Conservation (phyloP, 1,140 invertebrate genomes). For the Piezodorus guildinii region DNA sequence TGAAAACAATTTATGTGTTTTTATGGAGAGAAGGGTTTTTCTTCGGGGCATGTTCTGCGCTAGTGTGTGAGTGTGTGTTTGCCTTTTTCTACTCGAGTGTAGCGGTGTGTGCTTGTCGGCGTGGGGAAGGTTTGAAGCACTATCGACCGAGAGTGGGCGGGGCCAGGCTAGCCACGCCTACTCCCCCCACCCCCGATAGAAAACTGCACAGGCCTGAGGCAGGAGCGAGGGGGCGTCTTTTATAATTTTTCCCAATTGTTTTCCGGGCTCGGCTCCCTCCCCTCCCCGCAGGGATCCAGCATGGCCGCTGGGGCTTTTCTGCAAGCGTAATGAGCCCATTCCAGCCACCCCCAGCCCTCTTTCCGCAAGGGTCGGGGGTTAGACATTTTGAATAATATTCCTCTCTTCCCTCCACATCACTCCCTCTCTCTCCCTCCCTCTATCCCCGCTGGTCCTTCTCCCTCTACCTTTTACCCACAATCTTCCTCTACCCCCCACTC, state of each 20-base stretch:
- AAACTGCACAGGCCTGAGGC: slow-evolving; percentile 8
- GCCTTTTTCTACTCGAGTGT: slow-evolving; percentile 8
- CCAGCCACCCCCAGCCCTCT: slow-evolving; percentile 11
- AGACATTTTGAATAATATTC: slow-evolving; percentile 16
- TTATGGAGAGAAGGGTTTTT: slow-evolving; percentile 15
- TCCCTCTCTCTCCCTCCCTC: not conserved
- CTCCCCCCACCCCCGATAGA: not conserved
- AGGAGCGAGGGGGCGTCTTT: not conserved
- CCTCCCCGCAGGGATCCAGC: slow-evolving; percentile 3
- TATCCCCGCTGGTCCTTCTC: not conserved
- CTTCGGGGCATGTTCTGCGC: slow-evolving; percentile 5
- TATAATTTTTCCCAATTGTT: slow-evolving; percentile 16
- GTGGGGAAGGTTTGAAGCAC: not conserved
- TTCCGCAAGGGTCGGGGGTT: slow-evolving; percentile 13
- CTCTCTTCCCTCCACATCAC: slow-evolving; percentile 5
- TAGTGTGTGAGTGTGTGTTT: not conserved
- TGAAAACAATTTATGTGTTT: slow-evolving; percentile 16
- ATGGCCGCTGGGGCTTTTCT: slow-evolving; percentile 14
- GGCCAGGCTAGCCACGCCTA: not conserved
- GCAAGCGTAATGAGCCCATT: slow-evolving; percentile 15
- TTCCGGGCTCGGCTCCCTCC: not conserved
- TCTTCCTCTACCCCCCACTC: slow-evolving; percentile 4
- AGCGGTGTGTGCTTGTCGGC: not conserved
- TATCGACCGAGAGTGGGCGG: slow-evolving; percentile 6
- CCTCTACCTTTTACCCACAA: slow-evolving; percentile 6